phyloP scores from a whole-genome alignment of 2,888 invertebrate species.

The Zhuqinia jingwanae region DNA sequence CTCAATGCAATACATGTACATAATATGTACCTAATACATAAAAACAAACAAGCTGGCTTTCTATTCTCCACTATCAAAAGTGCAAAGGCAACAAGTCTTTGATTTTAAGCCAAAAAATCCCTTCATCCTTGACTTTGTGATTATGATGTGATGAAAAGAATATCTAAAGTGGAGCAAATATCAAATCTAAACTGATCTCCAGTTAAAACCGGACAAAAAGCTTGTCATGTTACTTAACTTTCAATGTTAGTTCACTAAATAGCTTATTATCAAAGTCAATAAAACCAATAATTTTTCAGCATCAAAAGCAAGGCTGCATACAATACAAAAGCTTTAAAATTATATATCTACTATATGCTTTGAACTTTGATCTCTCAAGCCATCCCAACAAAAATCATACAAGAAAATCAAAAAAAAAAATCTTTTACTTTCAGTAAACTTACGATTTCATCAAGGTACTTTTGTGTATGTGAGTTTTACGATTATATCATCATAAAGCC shows the following conservation, averaged over 20 bases:
- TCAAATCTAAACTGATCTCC: no score
- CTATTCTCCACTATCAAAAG: no score
- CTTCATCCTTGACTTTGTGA: no score
- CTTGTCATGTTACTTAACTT: slow-evolving; percentile 23
- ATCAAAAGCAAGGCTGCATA: background rate
- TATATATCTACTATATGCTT: background rate
- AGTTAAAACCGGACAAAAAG: background rate
- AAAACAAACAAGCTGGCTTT: no score
- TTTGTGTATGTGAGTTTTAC: background rate
- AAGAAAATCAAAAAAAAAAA: background rate
- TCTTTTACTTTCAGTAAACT: background rate
- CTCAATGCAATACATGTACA: no score
- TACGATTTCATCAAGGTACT: slow-evolving; percentile 32
- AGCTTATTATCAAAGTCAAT: slow-evolving; percentile 29
- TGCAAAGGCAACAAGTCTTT: no score
- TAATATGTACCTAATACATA: no score
- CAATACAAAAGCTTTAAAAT: background rate
- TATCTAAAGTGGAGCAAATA: no score
- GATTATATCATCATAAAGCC: background rate
- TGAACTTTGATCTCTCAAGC: no score
- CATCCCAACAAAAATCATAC: background rate
- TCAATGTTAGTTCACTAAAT: background rate
- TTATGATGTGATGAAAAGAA: no score
- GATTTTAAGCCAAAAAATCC: no score
- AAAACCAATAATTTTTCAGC: background rate